These are phyloP conservation scores for Cuniculus paca DNA, from an alignment of 2,797 vertebrate species.

Conservation along the genomic window DNA sequence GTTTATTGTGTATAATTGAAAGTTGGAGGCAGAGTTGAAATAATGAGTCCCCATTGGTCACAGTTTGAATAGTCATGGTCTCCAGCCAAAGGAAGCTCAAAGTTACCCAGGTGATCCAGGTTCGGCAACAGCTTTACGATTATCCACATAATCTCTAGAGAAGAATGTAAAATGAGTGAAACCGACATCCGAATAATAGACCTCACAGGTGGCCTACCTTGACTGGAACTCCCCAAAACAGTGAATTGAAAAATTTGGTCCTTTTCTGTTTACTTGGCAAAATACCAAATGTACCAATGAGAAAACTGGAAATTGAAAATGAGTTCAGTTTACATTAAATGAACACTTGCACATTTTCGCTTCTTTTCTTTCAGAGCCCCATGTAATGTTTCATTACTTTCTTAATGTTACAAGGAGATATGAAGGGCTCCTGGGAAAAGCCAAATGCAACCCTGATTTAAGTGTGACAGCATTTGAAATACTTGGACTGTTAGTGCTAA, in stretches of 20 bases:
- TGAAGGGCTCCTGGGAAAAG: neutral
- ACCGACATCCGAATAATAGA: neutral
- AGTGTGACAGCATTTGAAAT: neutral
- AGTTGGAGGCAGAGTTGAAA: neutral
- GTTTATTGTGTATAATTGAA: neutral
- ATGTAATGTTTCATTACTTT: neutral
- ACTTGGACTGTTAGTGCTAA: neutral
- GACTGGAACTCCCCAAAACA: constrained; percentile 9
- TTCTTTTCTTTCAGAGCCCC: neutral
- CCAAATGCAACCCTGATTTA: neutral
- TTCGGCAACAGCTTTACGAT: constrained; percentile 41
- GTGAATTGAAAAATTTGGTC: neutral
- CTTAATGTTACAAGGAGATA: neutral
- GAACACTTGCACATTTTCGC: neutral
- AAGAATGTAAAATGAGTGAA: constrained; percentile 54
- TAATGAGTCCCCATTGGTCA: neutral
- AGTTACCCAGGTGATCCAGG: constrained; percentile 15
- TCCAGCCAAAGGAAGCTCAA: neutral
- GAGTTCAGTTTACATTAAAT: neutral
- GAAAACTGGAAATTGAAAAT: neutral
- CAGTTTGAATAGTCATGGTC: neutral
- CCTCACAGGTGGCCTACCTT: constrained; percentile 31
- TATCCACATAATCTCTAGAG: neutral
- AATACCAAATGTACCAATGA: neutral
- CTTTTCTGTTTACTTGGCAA: constrained; percentile 25